phyloP scores from a whole-genome alignment of 2,888 invertebrate species.

The Philhelius pedissequus region DNA sequence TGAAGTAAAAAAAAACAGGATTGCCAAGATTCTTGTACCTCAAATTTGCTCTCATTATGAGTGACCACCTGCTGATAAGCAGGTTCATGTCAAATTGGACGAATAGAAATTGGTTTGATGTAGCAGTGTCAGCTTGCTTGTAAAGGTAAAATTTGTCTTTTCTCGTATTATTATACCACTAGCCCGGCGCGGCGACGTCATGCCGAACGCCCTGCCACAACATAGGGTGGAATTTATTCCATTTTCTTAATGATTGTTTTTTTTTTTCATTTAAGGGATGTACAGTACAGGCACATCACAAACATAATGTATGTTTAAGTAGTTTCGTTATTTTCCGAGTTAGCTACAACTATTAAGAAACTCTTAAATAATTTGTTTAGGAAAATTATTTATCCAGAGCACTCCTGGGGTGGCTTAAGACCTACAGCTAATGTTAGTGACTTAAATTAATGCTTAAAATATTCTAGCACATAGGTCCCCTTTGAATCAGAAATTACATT shows the following conservation, averaged over 20 bases:
- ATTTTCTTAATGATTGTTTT: constrained; percentile 28
- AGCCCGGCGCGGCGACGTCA: neutral
- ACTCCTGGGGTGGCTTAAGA: too few species aligned
- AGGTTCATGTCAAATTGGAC: constrained; percentile 52
- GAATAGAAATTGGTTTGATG: constrained; percentile 50
- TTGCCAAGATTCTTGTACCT: constrained; percentile 35
- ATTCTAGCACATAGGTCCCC: too few species aligned
- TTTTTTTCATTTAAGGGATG: neutral
- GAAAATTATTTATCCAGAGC: too few species aligned
- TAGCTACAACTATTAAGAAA: neutral
- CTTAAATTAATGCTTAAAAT: too few species aligned
- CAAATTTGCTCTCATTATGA: constrained; percentile 47
- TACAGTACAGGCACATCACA: too few species aligned
- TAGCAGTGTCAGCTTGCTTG: constrained; percentile 26
- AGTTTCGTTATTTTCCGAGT: neutral
- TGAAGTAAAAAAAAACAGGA: constrained; percentile 23
- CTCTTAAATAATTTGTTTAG: too few species aligned
- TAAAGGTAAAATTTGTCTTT: constrained; percentile 15
- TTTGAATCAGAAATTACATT: too few species aligned
- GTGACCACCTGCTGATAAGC: constrained; percentile 57
- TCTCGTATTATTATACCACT: neutral
- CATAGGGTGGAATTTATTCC: constrained; percentile 39
- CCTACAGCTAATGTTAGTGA: too few species aligned
- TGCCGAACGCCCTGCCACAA: constrained; percentile 1
- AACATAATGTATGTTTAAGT: too few species aligned